Evolutionary conservation across 2,797 vertebrate species (phyloP).

Genomic region (Pteronotus mesoamericanus): DNA sequence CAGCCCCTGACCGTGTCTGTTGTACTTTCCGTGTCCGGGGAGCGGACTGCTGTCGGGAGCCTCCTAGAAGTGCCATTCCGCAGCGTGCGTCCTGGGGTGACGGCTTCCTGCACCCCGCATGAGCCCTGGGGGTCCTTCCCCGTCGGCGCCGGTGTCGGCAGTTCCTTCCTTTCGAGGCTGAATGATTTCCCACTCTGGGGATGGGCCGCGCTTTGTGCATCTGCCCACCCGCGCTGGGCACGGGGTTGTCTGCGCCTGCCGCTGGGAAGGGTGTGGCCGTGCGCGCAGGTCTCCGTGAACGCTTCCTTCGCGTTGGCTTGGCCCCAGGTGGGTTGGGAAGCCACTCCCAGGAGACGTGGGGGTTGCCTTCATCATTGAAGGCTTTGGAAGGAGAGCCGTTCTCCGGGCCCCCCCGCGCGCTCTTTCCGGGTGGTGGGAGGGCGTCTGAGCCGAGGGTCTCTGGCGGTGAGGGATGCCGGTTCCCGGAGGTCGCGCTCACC

Average conservation of each 20-base stretch:
- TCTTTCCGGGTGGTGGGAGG: not conserved
- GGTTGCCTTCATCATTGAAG: not conserved
- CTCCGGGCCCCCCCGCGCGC: not conserved
- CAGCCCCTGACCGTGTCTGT: accelerated
- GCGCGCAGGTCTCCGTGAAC: not conserved
- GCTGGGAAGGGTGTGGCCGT: not conserved
- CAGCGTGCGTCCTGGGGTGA: not conserved
- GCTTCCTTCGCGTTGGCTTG: too few species aligned
- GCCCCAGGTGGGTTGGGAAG: not conserved
- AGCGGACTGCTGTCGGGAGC: too few species aligned
- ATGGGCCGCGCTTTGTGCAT: accelerated
- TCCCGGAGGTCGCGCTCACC: too few species aligned
- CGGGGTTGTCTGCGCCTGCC: not conserved
- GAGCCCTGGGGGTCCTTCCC: too few species aligned
- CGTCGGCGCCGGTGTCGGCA: not conserved
- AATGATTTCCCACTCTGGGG: accelerated
- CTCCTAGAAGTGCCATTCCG: accelerated
- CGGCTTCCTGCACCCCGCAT: accelerated
- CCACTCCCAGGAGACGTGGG: accelerated
- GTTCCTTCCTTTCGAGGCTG: not conserved
- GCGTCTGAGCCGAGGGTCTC: not conserved
- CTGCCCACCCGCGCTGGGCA: accelerated
- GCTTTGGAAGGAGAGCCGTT: not conserved
- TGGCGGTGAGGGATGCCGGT: accelerated
- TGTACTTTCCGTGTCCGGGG: accelerated